Conservation (phyloP, 2,888 invertebrate species). For the Dendrolimus houi region DNA sequence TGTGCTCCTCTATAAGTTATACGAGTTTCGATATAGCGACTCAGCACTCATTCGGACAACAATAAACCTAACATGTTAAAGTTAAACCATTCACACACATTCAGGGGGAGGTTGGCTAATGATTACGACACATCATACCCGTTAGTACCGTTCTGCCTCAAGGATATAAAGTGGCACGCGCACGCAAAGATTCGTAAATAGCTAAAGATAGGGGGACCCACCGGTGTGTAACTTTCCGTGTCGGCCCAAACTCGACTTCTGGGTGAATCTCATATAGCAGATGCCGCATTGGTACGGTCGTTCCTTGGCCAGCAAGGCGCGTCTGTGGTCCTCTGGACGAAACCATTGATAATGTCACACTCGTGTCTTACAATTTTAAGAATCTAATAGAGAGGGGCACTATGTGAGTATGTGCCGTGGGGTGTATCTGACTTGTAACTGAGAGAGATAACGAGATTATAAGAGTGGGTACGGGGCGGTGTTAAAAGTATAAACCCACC, state of each 20-base stretch:
- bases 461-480: constrained; percentile 37
- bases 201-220: constrained; percentile 52
- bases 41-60: constrained; percentile 54
- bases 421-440: neutral
- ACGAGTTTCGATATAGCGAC: constrained; percentile 71
- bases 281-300: constrained; percentile 80
- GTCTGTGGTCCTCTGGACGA: constrained; percentile 68
- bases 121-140: constrained; percentile 25
- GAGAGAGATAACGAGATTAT: neutral
- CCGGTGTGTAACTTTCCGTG: constrained; percentile 81
- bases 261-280: constrained; percentile 81
- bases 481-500: constrained; percentile 62
- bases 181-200: constrained; percentile 22
- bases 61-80: constrained; percentile 43
- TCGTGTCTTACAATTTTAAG: constrained; percentile 21
- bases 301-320: constrained; percentile 65
- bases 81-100: constrained; percentile 58
- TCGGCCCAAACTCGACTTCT: constrained; percentile 81
- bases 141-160: constrained; percentile 62
- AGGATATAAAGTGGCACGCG: constrained; percentile 44
- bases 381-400: constrained; percentile 13
- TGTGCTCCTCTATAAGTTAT: constrained; percentile 77
- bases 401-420: neutral
- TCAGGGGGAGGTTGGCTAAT: constrained; percentile 68
- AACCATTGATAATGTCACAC: constrained; percentile 50